phyloP scores from a whole-genome alignment of 2,888 invertebrate species.

The Pteria penguin region DNA sequence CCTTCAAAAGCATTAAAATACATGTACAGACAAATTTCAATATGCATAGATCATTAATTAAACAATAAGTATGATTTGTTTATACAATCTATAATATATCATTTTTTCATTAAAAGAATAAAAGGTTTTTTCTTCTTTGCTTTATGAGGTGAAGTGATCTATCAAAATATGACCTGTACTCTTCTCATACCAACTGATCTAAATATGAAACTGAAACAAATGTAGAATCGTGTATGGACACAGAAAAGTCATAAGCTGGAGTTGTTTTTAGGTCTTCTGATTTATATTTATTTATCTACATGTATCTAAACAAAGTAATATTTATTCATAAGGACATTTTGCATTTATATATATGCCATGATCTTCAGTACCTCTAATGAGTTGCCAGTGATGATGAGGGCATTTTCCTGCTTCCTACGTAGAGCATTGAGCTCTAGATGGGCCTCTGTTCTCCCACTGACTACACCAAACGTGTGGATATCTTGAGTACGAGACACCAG shows the following conservation, averaged over 20 bases:
- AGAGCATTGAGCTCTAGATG: slow-evolving; percentile 84
- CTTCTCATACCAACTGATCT: too few species aligned
- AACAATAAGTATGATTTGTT: not conserved
- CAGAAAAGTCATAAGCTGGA: too few species aligned
- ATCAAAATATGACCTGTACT: too few species aligned
- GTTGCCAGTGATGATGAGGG: slow-evolving; percentile 86
- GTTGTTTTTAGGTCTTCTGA: too few species aligned
- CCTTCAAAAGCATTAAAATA: slow-evolving; percentile 62
- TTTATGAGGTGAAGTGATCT: too few species aligned
- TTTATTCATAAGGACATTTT: too few species aligned
- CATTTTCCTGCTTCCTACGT: slow-evolving; percentile 84
- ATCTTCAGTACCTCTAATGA: slow-evolving; percentile 86
- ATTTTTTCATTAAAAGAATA: not conserved
- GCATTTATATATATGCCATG: too few species aligned
- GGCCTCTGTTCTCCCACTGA: slow-evolving; percentile 85
- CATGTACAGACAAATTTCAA: not conserved
- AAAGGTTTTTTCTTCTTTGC: not conserved
- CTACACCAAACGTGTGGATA: slow-evolving; percentile 87
- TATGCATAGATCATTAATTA: not conserved
- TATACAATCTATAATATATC: not conserved
- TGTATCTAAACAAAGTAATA: too few species aligned
- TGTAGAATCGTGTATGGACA: too few species aligned
- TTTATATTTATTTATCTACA: too few species aligned
- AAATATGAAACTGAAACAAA: too few species aligned
- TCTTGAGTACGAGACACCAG: slow-evolving; percentile 91